Evolutionary conservation across 2,113 vertebrate species (phyloP), one percentile per base, ranked within the genome.

Genomic region (Anarrhichthys ocellatus): DNA sequence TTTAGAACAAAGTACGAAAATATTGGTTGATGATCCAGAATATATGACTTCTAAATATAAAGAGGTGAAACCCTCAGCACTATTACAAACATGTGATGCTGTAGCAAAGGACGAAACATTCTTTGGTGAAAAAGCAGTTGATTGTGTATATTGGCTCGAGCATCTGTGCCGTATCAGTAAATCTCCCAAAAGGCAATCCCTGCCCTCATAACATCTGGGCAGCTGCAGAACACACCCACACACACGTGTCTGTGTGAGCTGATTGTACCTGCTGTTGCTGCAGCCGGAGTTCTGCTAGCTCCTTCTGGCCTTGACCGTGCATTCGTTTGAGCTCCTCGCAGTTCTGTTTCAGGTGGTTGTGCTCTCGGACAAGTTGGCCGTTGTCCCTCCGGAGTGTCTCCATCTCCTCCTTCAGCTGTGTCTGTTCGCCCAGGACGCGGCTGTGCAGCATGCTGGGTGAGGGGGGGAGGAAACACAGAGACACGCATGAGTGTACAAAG

Each of bases 311-410:
- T 75, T 99, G 97, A 0, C 96, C 93, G 0, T 97, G 97, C 18
- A 98, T 96, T 15, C 98, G 95, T 86, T 96, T 96, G 81, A 99
- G 97, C 90, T 99, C 98, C 93, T 99, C 97, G 36, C 97, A 99
- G 0, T 94, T 97, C 94, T 99, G 98, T 88, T 99, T 97, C 9
- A 99, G 95, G 85, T 99, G 97, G 76, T 98, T 99, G 83, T 97
- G 97, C 50, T 99, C 98, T 62, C 98, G 88, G 64, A 98, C 95
- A 64, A 99, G 88, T 91, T 99, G 97, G 0, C 95, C 91, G 0
- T 97, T 97, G 71, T 99, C 97, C 90, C 97, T 96, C 91, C 96
- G 96, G 90, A 98, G 82, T 64, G 94, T 95, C 81, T 99, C 98
- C 95, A 97, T 94, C 66, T 99, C 98, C 80, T 99, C 98, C 92